phyloP scores from a whole-genome alignment of 2,888 invertebrate genomes.

The Netelia fuscicornis region DNA sequence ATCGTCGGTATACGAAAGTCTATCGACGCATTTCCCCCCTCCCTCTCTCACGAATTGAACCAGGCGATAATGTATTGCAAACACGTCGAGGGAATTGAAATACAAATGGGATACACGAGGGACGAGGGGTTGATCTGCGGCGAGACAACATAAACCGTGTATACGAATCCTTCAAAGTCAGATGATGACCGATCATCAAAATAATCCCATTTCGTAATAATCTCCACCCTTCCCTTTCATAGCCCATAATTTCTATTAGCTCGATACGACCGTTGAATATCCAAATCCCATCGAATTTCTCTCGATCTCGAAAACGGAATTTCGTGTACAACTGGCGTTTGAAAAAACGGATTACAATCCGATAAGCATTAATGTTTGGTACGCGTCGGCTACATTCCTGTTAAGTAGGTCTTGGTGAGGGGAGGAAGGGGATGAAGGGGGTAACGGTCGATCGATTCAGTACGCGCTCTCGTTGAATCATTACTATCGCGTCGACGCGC shows the following conservation, averaged over 20 bases:
- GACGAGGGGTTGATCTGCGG: no score
- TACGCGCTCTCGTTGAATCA: slow-evolving; percentile 66
- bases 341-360: slow-evolving; percentile 4
- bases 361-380: slow-evolving; percentile 16
- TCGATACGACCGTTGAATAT: no score
- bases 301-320: not conserved
- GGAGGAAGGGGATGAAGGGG: slow-evolving; percentile 14
- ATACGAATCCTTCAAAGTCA: no score
- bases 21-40: slow-evolving; percentile 27
- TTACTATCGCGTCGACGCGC: slow-evolving; percentile 68
- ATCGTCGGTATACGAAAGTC: slow-evolving; percentile 16
- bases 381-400: slow-evolving; percentile 8
- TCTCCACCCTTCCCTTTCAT: no score
- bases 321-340: not conserved
- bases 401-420: slow-evolving; percentile 38
- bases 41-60: not conserved
- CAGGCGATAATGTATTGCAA: slow-evolving; percentile 8
- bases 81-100: slow-evolving; percentile 35
- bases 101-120: not conserved
- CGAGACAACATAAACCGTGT: no score
- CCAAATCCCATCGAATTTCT: no score
- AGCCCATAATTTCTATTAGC: no score
- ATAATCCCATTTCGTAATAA: no score
- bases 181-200: no score
- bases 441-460: slow-evolving; percentile 63